These are phyloP conservation scores for Pangasius macronema DNA, from an alignment of 2,797 vertebrate species.

Conservation along the genomic window DNA sequence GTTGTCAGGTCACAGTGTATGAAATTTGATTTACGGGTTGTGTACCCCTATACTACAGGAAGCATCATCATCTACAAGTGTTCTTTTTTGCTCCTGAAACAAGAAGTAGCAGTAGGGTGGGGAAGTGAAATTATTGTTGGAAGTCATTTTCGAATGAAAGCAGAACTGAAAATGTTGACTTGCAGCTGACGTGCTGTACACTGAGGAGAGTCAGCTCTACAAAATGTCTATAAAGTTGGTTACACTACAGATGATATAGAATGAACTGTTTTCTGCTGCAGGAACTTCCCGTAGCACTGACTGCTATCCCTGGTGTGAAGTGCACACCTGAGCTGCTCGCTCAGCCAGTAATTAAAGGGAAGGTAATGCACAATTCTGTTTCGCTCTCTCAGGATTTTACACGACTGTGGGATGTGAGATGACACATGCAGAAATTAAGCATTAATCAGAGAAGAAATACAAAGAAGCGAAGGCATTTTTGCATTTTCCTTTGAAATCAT, in stretches of 20 bases:
- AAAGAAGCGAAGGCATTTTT: neutral
- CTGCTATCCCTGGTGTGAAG: constrained; percentile 81
- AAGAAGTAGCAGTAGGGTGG: too few species aligned
- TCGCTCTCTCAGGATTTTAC: neutral
- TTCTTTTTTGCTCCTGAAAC: neutral
- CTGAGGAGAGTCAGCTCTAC: neutral
- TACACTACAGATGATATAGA: neutral
- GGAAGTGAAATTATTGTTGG: neutral
- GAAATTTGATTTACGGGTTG: neutral
- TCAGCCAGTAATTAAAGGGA: constrained; percentile 80
- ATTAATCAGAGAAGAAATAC: neutral
- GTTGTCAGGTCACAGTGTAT: neutral
- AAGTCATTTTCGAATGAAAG: neutral
- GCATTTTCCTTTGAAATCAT: neutral
- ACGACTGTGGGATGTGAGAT: neutral
- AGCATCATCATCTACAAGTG: too few species aligned
- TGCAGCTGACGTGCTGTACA: neutral
- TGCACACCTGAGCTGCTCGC: constrained; percentile 81
- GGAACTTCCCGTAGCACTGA: constrained; percentile 67
- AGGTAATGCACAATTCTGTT: constrained; percentile 63
- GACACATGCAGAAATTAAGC: neutral
- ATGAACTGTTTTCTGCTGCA: constrained; percentile 37
- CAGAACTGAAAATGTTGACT: constrained; percentile 1
- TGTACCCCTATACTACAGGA: neutral
- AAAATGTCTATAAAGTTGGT: neutral